Base-by-base conservation (phyloP, 1,140 invertebrate species). In the Pararge aegeria region DNA sequence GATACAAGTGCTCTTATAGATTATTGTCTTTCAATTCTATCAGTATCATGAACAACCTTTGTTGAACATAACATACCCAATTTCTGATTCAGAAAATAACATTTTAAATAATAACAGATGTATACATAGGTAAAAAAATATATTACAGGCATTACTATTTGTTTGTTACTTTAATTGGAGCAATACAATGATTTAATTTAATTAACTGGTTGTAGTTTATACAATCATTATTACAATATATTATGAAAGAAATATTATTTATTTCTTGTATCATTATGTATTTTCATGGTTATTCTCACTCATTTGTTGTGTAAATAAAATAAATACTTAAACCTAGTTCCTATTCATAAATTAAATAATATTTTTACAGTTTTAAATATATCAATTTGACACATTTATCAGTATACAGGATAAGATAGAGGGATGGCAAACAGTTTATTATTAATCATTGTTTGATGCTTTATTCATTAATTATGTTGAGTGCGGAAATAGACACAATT, bases 251-350 rank as follows among this genome's bases (percentile, higher is more conserved):
- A 18, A 40, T 15, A 40, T 4, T 4, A 3, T 15, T 40, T 15
- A 40, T 15, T 40, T 18, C 16, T 16, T 40, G 15, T 13, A 40
- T 40, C 13, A 40, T 40, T 40, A 16, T 40, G 16, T 18, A 16
- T 2, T 40, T 10, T 21, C 3, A 21, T 30, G 9, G 5, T 10
- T 50, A 54, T 40, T 54, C 60, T 62, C 60, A 62, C 60, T 62
- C 60, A 21, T 46, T 16, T 44, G 18, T 44, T 56, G 18, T 48
- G 29, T 62, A 56, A 21, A 10, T 56, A 56, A 55, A 62, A 62
- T 62, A 62, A 62, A 62, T 62, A 62, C 46, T 61, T 55, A 55
- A 40, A 42, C 20, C 53, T 57, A 54, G 56, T 29, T 19, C 40
- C 20, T 46, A 58, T 52, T 54, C 30, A 53, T 29, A 49, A 13